These are phyloP conservation scores for Pavo muticus DNA, from an alignment of 2,113 vertebrate genomes.

Conservation along the genomic window DNA sequence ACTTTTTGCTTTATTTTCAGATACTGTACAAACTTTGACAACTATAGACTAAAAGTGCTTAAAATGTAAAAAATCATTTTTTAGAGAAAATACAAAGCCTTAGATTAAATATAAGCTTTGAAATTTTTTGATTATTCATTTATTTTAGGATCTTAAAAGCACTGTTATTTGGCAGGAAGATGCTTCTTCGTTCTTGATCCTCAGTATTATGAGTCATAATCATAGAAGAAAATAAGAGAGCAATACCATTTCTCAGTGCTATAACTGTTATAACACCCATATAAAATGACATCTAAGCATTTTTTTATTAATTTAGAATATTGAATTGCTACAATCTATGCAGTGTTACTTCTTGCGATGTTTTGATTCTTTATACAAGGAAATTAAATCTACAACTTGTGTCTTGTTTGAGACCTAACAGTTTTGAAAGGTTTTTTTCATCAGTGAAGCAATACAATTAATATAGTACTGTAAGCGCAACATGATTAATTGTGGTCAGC, in stretches of 20 bases:
- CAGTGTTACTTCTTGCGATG: neutral
- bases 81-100: neutral
- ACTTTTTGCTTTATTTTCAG: neutral
- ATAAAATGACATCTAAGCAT: neutral
- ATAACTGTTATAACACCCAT: neutral
- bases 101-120: neutral
- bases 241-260: neutral
- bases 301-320: neutral
- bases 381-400: neutral
- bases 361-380: neutral
- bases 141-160: neutral
- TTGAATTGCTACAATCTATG: neutral
- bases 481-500: constrained; percentile 27
- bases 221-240: neutral
- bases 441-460: neutral
- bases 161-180: neutral
- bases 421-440: neutral
- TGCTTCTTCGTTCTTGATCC: neutral
- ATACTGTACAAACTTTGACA: neutral
- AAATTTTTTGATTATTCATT: neutral
- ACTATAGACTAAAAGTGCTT: neutral
- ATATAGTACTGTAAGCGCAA: neutral
- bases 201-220: neutral
- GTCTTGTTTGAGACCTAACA: neutral
- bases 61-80: neutral